Evolutionary conservation across 2,113 vertebrate species (phyloP).

Genomic region (Pseudonaja textilis): DNA sequence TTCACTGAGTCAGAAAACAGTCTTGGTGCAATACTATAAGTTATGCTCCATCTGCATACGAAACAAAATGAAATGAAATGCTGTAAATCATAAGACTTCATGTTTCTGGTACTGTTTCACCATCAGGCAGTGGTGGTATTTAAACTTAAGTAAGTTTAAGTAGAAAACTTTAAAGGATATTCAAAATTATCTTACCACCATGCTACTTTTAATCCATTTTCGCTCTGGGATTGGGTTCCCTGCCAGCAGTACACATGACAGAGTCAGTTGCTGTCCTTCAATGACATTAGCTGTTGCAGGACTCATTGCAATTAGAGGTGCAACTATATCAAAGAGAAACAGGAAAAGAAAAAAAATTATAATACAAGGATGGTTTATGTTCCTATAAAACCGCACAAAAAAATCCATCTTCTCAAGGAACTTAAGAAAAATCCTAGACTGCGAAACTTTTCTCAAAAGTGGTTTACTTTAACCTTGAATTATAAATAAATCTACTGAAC

Average conservation of each 20-base stretch:
- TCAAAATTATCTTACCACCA: constrained; percentile 74
- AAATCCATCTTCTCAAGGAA: background rate
- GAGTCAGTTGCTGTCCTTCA: constrained; percentile 88
- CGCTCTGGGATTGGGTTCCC: constrained; percentile 93
- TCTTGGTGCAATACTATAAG: background rate
- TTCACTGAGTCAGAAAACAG: background rate
- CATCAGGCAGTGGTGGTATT: background rate
- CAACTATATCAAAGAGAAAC: constrained; percentile 67
- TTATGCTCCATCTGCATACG: background rate
- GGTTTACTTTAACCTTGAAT: background rate
- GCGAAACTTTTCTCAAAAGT: background rate
- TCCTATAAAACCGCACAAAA: background rate
- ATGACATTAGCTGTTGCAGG: constrained; percentile 82
- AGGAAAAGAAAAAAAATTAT: background rate
- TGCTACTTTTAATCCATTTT: constrained; percentile 88
- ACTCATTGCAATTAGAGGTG: constrained; percentile 85
- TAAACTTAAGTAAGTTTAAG: constrained; percentile 8
- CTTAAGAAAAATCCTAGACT: background rate
- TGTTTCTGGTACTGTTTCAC: background rate
- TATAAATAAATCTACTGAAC: background rate
- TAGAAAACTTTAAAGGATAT: background rate
- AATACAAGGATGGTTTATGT: background rate
- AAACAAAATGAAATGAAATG: background rate
- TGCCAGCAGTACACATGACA: constrained; percentile 88
- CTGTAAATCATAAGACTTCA: rapidly evolving